Evolutionary conservation across 2,797 vertebrate genomes (phyloP).

Genomic region (Ceryle rudis): DNA sequence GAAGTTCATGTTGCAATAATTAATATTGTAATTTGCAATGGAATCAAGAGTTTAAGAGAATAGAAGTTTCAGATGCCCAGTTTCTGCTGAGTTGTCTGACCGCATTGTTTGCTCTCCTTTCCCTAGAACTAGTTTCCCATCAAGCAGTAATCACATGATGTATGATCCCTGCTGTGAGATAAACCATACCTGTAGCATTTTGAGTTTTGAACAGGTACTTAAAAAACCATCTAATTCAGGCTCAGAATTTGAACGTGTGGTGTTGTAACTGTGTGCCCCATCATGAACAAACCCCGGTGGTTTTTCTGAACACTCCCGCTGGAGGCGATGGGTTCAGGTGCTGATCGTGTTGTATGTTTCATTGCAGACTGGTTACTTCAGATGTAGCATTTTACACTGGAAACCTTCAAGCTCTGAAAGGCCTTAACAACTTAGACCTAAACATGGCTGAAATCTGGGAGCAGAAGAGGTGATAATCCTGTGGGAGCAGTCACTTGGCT

Average conservation of each 20-base stretch:
- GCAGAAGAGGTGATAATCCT: slow-evolving; percentile 94
- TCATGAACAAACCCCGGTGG: fast-evolving
- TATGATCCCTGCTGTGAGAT: background rate
- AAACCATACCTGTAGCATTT: fast-evolving
- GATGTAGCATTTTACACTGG: slow-evolving; percentile 98
- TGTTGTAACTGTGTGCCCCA: background rate
- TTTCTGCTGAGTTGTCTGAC: background rate
- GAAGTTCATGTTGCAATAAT: background rate
- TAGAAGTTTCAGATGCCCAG: background rate
- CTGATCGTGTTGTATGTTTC: background rate
- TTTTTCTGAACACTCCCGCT: background rate
- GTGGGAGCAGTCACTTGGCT: slow-evolving; percentile 50
- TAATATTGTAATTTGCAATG: background rate
- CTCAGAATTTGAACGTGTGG: fast-evolving
- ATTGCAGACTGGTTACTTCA: slow-evolving; percentile 90
- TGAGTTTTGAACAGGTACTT: background rate
- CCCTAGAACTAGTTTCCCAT: background rate
- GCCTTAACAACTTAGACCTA: slow-evolving; percentile 90
- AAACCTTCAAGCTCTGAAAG: slow-evolving; percentile 93
- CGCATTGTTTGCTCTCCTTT: background rate
- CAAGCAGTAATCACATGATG: background rate
- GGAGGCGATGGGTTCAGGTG: fast-evolving
- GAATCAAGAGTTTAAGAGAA: background rate
- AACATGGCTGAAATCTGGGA: slow-evolving; percentile 98
- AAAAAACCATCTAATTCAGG: background rate